Evolutionary conservation across 2,888 invertebrate species (phyloP), one percentile per base, ranked within the genome.

Genomic region (Capitulum mitella): DNA sequence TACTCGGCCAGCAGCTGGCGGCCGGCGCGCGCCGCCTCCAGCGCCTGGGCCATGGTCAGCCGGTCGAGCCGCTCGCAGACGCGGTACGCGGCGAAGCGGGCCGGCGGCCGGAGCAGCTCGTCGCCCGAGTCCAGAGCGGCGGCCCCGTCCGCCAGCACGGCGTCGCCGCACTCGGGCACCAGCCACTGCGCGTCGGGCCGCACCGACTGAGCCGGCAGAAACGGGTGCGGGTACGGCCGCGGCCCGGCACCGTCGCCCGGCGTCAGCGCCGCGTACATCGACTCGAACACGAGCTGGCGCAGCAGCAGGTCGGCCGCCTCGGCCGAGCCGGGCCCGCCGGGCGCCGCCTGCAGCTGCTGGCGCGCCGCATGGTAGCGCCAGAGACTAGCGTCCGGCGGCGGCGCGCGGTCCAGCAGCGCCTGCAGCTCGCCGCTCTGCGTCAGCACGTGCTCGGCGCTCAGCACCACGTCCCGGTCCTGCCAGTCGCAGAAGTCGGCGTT

Each of bases 221-320:
- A 76, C 48, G 76, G 29, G 76, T 76, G 76, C 48, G 76, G 76
- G 32, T 76, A 76, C 16, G 76, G 29, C 76, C 10, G 76, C 12
- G 46, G 76, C 29, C 16, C 46, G 46, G 5, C 70, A 34, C 10
- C 46, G 32, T 16, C 46, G 29, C 8, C 46, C 29, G n/a, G 3
- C 76, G 76, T 22, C 76, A 43, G 46, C 46, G 32, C 76, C 46
- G 76, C 46, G 76, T 70, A 70, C 70, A 70, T 70, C 10, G 70
- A 70, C 70, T 76, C 76, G 32, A 76, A 76, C 76, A 76, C 3
- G 2, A 76, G 76, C 46, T 29, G 43, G 5, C 46, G 43, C 26
- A 76, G 29, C 29, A 19, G 6, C 16, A 46, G 29, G 26, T 43
- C 76, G 46, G 76, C 76, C 43, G 43, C 46, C 32, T 8, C 12